These are phyloP conservation scores for Halocaridina rubra DNA, from an alignment of 2,888 invertebrate genomes.

Conservation along the genomic window DNA sequence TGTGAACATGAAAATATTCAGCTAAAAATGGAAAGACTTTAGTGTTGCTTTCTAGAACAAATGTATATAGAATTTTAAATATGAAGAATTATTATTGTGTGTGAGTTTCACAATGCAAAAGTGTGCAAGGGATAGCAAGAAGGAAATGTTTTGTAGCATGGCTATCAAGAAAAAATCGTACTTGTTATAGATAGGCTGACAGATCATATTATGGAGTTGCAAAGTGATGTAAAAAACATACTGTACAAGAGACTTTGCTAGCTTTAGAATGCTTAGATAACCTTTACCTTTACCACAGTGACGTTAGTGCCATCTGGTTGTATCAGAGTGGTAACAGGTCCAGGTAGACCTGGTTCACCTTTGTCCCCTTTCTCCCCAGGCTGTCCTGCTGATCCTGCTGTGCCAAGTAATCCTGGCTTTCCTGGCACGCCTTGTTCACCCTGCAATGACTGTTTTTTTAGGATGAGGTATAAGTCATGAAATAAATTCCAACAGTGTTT, in stretches of 20 bases:
- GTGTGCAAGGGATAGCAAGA: too few species aligned
- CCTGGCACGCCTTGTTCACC: slow-evolving; percentile 38
- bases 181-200: neutral
- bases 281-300: slow-evolving; percentile 58
- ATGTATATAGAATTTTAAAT: too few species aligned
- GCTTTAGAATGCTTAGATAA: too few species aligned
- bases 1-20: too few species aligned
- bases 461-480: too few species aligned
- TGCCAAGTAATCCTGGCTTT: slow-evolving; percentile 29
- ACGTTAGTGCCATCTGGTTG: slow-evolving; percentile 52
- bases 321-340: slow-evolving; percentile 14
- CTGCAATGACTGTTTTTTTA: neutral
- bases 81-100: too few species aligned
- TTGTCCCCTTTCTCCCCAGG: slow-evolving; percentile 27
- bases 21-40: too few species aligned
- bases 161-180: neutral
- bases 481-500: too few species aligned
- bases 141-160: too few species aligned
- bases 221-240: neutral
- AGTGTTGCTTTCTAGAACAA: too few species aligned
- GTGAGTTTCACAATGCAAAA: too few species aligned
- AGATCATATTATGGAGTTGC: neutral
- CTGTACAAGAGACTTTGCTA: too few species aligned
- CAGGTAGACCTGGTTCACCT: slow-evolving; percentile 46
- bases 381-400: slow-evolving; percentile 21